Evolutionary conservation across 2,113 vertebrate species (phyloP).

Genomic region (Pollimyrus isidori): DNA sequence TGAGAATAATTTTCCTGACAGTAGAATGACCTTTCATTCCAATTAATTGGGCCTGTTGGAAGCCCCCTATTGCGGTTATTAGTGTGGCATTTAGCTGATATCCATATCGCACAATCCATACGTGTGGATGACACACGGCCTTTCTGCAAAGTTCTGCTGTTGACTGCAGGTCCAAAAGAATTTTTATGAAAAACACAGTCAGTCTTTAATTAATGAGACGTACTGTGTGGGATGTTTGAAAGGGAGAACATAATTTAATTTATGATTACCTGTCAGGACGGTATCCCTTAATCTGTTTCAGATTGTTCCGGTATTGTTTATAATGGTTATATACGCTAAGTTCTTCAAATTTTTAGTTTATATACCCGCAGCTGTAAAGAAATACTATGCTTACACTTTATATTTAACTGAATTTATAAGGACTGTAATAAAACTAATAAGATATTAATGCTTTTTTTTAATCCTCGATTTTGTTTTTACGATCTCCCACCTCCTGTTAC

Average conservation of each 20-base stretch:
- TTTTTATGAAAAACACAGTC: neutral
- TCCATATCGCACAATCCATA: neutral
- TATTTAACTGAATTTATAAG: slow-evolving; percentile 16
- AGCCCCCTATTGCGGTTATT: neutral
- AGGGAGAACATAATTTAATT: slow-evolving; percentile 21
- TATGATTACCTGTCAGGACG: slow-evolving; percentile 25
- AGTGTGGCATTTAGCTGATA: neutral
- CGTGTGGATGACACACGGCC: neutral
- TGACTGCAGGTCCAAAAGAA: neutral
- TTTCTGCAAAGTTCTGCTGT: neutral
- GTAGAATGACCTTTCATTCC: slow-evolving; percentile 3
- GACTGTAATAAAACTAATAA: neutral
- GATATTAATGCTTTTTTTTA: slow-evolving; percentile 23
- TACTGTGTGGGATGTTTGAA: neutral
- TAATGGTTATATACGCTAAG: slow-evolving; percentile 5
- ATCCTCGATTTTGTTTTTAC: slow-evolving; percentile 20
- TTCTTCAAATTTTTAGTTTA: slow-evolving; percentile 28
- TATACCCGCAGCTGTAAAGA: slow-evolving; percentile 2
- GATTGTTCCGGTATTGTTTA: neutral
- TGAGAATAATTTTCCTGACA: neutral
- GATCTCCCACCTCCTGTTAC: slow-evolving; percentile 12
- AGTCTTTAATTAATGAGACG: neutral
- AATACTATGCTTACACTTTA: slow-evolving; percentile 9
- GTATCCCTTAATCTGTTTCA: neutral
- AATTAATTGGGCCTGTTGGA: neutral